These are phyloP conservation scores for Argentina silus DNA, from an alignment of 2,797 vertebrate genomes.

Conservation along the genomic window DNA sequence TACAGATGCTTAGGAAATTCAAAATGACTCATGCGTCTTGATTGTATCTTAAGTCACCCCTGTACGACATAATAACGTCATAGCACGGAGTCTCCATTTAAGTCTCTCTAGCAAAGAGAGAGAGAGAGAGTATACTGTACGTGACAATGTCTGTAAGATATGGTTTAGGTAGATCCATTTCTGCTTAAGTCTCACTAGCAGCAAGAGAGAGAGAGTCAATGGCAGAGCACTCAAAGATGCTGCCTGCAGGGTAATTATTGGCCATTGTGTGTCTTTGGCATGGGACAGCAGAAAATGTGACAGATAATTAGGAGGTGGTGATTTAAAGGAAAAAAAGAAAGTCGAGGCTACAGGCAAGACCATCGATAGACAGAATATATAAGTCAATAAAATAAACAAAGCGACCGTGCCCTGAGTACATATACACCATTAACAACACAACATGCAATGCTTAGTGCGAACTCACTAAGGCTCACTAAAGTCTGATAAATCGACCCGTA, in stretches of 20 bases:
- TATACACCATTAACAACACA: slow-evolving; percentile 68
- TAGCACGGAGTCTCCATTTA: no score
- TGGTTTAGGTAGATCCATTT: no score
- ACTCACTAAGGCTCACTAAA: slow-evolving; percentile 50
- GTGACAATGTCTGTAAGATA: no score
- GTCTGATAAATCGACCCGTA: slow-evolving; percentile 46
- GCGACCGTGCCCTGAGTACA: slow-evolving; percentile 75
- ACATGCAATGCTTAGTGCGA: slow-evolving; percentile 61
- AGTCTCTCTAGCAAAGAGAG: slow-evolving; percentile 24
- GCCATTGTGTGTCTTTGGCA: slow-evolving; percentile 82
- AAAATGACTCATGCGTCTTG: no score
- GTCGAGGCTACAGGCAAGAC: slow-evolving; percentile 72
- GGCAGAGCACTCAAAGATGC: slow-evolving; percentile 77
- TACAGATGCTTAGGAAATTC: no score
- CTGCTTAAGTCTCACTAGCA: no score
- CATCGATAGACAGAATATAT: slow-evolving; percentile 81
- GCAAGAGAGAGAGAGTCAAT: slow-evolving; percentile 73
- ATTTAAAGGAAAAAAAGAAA: slow-evolving; percentile 77
- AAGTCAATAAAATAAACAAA: slow-evolving; percentile 84
- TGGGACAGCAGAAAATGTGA: slow-evolving; percentile 81
- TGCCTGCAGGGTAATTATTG: slow-evolving; percentile 81
- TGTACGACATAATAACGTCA: no score
- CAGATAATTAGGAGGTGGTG: slow-evolving; percentile 85
- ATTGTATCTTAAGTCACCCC: no score
- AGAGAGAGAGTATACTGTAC: no score